Conservation (phyloP, 2,888 invertebrate species). For the Tetranychus piercei region DNA sequence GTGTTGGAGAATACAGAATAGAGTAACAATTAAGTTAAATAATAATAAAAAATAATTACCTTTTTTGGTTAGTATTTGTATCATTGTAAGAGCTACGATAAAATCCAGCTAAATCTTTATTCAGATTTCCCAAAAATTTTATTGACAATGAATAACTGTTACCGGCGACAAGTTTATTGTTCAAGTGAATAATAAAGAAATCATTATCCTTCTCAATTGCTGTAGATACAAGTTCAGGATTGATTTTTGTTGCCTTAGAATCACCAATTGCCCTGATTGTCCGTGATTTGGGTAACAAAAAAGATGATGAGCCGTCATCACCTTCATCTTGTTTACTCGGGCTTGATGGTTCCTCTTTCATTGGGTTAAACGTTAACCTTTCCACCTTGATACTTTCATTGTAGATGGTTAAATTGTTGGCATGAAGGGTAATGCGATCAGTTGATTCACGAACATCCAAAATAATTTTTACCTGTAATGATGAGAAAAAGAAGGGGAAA, state of each 20-base stretch:
- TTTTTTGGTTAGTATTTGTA: conserved; percentile 44
- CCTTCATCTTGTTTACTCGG: background rate
- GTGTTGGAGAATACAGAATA: too few species aligned
- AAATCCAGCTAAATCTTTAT: conserved; percentile 58
- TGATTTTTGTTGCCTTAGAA: background rate
- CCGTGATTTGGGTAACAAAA: background rate
- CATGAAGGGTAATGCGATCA: conserved; percentile 53
- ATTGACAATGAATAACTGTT: conserved; percentile 48
- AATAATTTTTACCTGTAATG: conserved; percentile 24
- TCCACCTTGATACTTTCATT: conserved; percentile 37
- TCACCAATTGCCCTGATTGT: background rate
- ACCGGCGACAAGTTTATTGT: conserved; percentile 41
- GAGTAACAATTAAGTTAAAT: too few species aligned
- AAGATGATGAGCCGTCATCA: background rate
- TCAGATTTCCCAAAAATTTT: conserved; percentile 50
- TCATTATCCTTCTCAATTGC: conserved; percentile 34
- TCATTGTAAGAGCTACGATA: conserved; percentile 58
- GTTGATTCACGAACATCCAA: conserved; percentile 45
- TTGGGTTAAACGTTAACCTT: background rate
- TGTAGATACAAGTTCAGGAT: background rate
- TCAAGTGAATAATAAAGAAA: conserved; percentile 49
- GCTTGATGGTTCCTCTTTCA: background rate
- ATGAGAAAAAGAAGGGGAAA: background rate
- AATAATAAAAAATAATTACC: conserved; percentile 36
- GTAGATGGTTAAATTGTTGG: conserved; percentile 47